phyloP scores from a whole-genome alignment of 2,888 invertebrate species.

The Gymnoscelis rufifasciata region DNA sequence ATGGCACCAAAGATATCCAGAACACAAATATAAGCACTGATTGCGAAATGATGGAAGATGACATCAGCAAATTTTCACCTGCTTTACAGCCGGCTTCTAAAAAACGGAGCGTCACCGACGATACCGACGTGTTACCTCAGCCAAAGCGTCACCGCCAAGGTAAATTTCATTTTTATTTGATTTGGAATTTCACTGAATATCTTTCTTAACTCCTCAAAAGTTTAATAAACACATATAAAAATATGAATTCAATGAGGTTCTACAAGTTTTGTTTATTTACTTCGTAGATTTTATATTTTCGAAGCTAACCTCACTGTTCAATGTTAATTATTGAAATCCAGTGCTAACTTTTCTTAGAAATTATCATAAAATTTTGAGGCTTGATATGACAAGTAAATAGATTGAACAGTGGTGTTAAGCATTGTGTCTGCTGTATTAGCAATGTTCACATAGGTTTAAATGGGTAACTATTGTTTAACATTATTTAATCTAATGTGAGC shows the following conservation, averaged over 20 bases:
- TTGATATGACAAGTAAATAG: no score
- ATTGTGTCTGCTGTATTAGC: not conserved
- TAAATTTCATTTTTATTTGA: conserved; percentile 44
- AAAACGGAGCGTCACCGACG: conserved; percentile 64
- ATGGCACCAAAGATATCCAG: conserved; percentile 48
- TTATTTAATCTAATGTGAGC: conserved; percentile 5
- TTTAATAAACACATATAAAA: no score
- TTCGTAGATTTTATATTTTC: not conserved
- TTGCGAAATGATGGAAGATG: conserved; percentile 66
- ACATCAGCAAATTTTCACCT: conserved; percentile 31
- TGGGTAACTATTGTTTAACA: no score
- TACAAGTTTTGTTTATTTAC: not conserved
- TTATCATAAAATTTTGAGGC: no score
- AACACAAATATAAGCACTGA: conserved; percentile 45
- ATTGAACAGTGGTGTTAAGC: not conserved
- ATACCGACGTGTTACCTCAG: conserved; percentile 44
- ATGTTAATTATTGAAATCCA: no score
- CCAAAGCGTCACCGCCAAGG: conserved; percentile 68
- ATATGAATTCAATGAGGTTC: no score
- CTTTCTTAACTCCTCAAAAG: no score
- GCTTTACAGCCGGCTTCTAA: conserved; percentile 46
- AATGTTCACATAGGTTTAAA: conserved; percentile 16
- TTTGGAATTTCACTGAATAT: conserved; percentile 53
- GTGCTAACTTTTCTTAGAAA: no score
- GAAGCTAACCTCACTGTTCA: not conserved